phyloP scores from a whole-genome alignment of 2,113 vertebrate genomes.

The Gymnocephalus cernua region DNA sequence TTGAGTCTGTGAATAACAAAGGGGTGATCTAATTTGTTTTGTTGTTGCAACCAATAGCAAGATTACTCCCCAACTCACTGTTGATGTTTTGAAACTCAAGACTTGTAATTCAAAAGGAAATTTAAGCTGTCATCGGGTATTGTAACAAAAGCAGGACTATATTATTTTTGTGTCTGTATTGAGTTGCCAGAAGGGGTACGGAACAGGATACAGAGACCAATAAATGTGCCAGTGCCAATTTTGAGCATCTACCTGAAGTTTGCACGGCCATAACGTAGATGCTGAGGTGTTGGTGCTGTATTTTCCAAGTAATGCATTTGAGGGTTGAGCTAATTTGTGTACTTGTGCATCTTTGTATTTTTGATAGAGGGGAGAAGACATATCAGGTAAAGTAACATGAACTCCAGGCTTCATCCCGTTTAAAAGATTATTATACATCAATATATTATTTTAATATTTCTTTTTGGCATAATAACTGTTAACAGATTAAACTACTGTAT shows the following conservation, averaged over 20 bases:
- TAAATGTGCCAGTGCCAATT: neutral
- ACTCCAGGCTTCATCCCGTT: neutral
- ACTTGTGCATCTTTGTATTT: too few species aligned
- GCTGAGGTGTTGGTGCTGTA: neutral
- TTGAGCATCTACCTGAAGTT: neutral
- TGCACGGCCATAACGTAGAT: neutral
- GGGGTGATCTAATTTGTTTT: neutral
- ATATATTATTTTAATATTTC: conserved; percentile 4
- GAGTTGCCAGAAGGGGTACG: neutral
- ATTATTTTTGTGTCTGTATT: neutral
- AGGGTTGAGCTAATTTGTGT: too few species aligned
- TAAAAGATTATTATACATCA: neutral
- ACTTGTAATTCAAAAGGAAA: conserved; percentile 20
- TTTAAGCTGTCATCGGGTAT: neutral
- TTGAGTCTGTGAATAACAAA: neutral
- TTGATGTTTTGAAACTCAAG: neutral
- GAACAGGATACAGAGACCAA: neutral
- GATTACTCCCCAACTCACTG: neutral
- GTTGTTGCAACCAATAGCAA: neutral
- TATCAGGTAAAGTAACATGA: neutral
- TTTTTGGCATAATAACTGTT: conserved; percentile 26
- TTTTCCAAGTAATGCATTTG: neutral
- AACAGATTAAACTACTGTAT: conserved; percentile 44
- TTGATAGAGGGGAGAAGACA: too few species aligned
- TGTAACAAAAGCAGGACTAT: neutral